A percentile compares a stretch with the other conserved stretches of the same genome.
Conservation (phyloP, 1,140 invertebrate genomes). For the Drosophila setifemur region DNA sequence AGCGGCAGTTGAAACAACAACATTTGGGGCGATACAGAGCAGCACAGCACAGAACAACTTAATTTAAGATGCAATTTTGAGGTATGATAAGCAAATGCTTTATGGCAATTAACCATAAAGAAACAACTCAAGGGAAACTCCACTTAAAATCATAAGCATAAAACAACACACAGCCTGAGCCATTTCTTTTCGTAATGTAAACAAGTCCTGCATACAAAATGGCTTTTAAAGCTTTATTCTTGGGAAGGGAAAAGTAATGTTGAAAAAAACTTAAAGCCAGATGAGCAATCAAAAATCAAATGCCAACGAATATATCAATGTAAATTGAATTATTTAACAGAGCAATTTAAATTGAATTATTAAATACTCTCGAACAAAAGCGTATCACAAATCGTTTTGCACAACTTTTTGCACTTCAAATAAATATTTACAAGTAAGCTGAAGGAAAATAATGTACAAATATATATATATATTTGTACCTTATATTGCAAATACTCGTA, state of each 20-base stretch:
- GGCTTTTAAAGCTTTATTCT: not conserved
- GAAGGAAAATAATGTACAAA: no score
- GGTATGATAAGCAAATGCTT: constrained; percentile 26
- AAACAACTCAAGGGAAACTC: not conserved
- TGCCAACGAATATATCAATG: no score
- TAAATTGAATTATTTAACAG: no score
- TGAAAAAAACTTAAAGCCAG: not conserved
- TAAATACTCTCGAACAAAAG: no score
- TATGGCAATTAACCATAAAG: constrained; percentile 14
- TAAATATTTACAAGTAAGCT: no score
- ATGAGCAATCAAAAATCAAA: no score
- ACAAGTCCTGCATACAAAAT: not conserved
- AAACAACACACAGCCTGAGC: not conserved
- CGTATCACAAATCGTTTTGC: no score
- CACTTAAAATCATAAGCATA: constrained; percentile 10
- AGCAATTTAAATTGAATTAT: no score
- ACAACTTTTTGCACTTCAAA: no score
- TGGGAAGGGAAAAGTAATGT: not conserved
- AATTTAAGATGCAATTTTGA: constrained; percentile 40
- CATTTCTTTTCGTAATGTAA: not conserved
- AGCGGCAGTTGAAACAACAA: constrained; percentile 43
- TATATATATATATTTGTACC: no score
- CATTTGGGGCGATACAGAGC: constrained; percentile 18
- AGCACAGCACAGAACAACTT: constrained; percentile 18
- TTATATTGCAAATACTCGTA: no score